Evolutionary conservation across 1,140 invertebrate species (phyloP).

Genomic region (Aphaenogaster floridana): DNA sequence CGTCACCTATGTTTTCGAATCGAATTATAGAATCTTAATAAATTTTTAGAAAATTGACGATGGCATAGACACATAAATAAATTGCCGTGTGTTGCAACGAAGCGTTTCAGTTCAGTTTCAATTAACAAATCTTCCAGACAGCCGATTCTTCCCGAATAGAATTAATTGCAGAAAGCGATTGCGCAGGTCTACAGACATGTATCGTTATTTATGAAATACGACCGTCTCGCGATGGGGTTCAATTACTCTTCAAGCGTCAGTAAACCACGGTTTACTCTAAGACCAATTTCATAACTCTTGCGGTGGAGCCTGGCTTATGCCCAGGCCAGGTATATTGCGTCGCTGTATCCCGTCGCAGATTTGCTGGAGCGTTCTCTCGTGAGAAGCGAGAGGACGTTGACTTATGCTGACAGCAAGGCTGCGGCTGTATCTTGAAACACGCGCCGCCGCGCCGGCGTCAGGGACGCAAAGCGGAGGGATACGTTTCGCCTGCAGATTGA

Average conservation of each 20-base stretch:
- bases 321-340: constrained; percentile 17
- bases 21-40: background rate
- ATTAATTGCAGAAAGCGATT: background rate
- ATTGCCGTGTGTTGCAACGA: background rate
- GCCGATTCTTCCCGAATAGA: no score
- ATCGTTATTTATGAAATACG: constrained; percentile 7
- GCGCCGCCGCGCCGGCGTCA: constrained; percentile 16
- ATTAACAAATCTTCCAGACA: background rate
- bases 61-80: background rate
- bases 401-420: constrained; percentile 44
- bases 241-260: background rate
- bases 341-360: constrained; percentile 37
- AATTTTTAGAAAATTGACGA: background rate
- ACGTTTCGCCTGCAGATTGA: background rate
- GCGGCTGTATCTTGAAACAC: constrained; percentile 34
- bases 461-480: constrained; percentile 9
- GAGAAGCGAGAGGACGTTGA: constrained; percentile 45
- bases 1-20: background rate
- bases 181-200: no score
- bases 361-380: constrained; percentile 34
- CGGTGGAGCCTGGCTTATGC: constrained; percentile 12
- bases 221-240: background rate
- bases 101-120: background rate
- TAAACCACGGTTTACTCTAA: constrained; percentile 16
- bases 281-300: constrained; percentile 43